Base-by-base conservation (phyloP, 2,888 invertebrate genomes). In the Tipula confusa region DNA sequence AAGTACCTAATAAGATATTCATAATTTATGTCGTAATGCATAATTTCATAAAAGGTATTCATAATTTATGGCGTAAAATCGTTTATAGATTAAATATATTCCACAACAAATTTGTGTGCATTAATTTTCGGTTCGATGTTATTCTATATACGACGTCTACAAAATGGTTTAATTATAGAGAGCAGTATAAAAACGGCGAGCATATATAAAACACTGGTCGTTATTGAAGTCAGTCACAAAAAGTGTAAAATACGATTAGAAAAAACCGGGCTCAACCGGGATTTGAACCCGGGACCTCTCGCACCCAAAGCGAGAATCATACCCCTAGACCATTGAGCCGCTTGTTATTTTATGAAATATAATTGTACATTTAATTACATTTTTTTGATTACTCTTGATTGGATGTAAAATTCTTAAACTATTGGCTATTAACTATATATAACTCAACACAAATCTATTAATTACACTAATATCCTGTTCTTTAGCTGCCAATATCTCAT, bases 271-370 rank as follows among this genome's bases (percentile, higher is more conserved):
- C 88, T 88, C 88, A 88, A 88, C 88, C 88, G 88, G 88, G 88
- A 88, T 88, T 88, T 88, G 88, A 88, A 88, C 88, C 88, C 88
- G 88, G 88, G 88, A 88, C 88, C 88, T 88, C 88, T 88, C 88
- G 88, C 88, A 88, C 88, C 88, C 88, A 88, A 88, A 88, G 88
- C 88, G 88, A 88, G 88, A 88, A 88, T 88, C 88, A 88, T 88
- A 88, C 88, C 88, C 88, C 88, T 88, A 88, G 88, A 88, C 88
- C 88, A 88, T 88, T 88, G 88, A 88, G 88, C 88, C 88, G 84
- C 88, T 29, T 29, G 24, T n/a, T n/a, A 33, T n/a, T n/a, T n/a
- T n/a, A n/a, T n/a, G n/a, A n/a, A n/a, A n/a, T n/a, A n/a, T n/a
- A n/a, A n/a, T n/a, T n/a, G n/a, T n/a, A n/a, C n/a, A n/a, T n/a